These are phyloP conservation scores for Lagocephalus sceleratus DNA, from an alignment of 2,797 vertebrate species.

Conservation along the genomic window DNA sequence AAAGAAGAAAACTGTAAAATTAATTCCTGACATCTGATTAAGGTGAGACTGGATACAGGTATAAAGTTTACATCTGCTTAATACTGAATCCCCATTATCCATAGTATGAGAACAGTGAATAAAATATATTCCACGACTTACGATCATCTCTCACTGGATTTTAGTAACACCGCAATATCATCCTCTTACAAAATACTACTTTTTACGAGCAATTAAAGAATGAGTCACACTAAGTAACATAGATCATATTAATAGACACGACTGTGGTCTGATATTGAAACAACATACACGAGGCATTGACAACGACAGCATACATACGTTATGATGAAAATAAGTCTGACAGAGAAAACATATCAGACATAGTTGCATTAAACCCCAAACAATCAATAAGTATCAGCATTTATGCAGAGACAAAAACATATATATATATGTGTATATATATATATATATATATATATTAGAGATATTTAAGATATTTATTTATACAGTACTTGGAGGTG, in stretches of 20 bases:
- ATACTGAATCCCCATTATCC: neutral
- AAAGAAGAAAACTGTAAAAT: constrained; percentile 7
- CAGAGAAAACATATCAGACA: constrained; percentile 15
- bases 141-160: constrained; percentile 29
- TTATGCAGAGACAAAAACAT: too few species aligned
- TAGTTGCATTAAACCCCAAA: constrained; percentile 1
- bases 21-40: neutral
- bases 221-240: constrained; percentile 5
- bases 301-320: constrained; percentile 29
- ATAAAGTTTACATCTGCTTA: neutral
- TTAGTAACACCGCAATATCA: constrained; percentile 35
- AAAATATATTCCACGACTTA: constrained; percentile 30
- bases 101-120: constrained; percentile 1
- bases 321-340: constrained; percentile 11
- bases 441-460: too few species aligned
- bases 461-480: too few species aligned
- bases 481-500: constrained; percentile 27
- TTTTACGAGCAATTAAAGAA: constrained; percentile 11
- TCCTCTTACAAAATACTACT: constrained; percentile 17
- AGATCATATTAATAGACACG: constrained; percentile 21
- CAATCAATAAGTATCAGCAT: constrained; percentile 18
- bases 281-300: constrained; percentile 19
- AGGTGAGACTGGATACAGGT: neutral
- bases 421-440: too few species aligned
- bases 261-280: constrained; percentile 24